A percentile compares a stretch with the other conserved stretches of the same genome.
These are phyloP conservation scores for Oreocharis arfaki DNA, from an alignment of 2,113 vertebrate genomes.

Conservation along the genomic window DNA sequence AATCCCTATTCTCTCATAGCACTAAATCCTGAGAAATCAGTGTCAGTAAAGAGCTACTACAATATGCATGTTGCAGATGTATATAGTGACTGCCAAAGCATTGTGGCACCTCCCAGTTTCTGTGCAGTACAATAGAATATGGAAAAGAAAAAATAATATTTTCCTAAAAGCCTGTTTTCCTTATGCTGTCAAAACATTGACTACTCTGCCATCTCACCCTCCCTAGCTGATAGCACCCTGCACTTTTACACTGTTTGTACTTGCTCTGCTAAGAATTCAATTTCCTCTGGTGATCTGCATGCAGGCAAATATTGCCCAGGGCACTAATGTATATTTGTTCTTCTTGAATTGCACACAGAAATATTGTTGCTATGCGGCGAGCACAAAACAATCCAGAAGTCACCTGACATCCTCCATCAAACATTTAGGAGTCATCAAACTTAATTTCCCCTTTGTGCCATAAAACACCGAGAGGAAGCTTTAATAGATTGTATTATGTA, in stretches of 20 bases:
- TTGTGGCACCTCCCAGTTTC: neutral
- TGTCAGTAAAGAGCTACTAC: neutral
- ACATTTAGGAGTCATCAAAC: slow-evolving; percentile 82
- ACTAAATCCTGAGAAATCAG: neutral
- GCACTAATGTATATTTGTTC: slow-evolving; percentile 55
- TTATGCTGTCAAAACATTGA: neutral
- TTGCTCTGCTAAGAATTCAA: slow-evolving; percentile 56
- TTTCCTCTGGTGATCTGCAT: slow-evolving; percentile 57
- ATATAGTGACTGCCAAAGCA: neutral
- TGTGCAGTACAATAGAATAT: neutral
- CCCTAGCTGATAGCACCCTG: neutral
- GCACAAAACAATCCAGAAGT: slow-evolving; percentile 68
- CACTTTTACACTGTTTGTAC: slow-evolving; percentile 47
- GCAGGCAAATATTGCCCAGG: slow-evolving; percentile 49
- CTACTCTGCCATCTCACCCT: neutral
- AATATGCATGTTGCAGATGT: neutral
- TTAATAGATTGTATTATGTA: slow-evolving; percentile 82
- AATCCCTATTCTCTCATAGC: neutral
- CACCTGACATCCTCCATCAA: slow-evolving; percentile 79
- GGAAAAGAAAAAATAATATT: neutral
- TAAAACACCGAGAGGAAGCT: slow-evolving; percentile 83
- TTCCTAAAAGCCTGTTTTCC: slow-evolving; percentile 28
- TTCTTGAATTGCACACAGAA: slow-evolving; percentile 63
- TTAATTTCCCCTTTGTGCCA: slow-evolving; percentile 86
- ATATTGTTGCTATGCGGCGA: slow-evolving; percentile 68